These are phyloP conservation scores for Pipa parva DNA, from an alignment of 2,113 vertebrate genomes.

Conservation along the genomic window DNA sequence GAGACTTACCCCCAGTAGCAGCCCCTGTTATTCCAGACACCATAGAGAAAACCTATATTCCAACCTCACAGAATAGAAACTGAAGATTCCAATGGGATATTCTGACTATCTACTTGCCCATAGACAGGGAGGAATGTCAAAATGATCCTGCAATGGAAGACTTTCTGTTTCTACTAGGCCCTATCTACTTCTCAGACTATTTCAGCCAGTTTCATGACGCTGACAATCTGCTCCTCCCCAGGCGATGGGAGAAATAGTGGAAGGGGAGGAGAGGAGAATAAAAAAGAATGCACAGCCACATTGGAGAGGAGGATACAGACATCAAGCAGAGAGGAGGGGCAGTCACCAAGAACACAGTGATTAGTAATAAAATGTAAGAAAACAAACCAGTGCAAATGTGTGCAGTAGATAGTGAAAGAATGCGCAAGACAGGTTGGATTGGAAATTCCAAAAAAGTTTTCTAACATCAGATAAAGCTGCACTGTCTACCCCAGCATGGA, in stretches of 20 bases:
- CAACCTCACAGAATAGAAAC: background rate
- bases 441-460: background rate
- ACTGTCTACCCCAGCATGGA: background rate
- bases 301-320: background rate
- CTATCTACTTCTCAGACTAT: conserved; percentile 14
- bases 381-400: background rate
- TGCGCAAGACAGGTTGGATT: background rate
- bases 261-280: background rate
- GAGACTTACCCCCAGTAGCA: conserved; percentile 24
- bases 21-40: conserved; percentile 15
- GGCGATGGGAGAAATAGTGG: conserved; percentile 1
- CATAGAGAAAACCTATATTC: conserved; percentile 9
- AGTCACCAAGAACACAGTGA: background rate
- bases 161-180: conserved; percentile 12
- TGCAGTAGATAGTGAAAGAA: background rate
- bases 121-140: background rate
- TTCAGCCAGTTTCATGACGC: conserved; percentile 34
- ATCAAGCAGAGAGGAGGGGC: background rate
- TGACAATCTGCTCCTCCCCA: conserved; percentile 13
- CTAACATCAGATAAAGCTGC: background rate
- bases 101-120: background rate
- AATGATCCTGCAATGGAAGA: background rate
- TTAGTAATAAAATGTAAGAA: background rate
- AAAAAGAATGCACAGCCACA: background rate
- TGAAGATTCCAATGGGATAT: background rate